Conservation (phyloP, 2,797 vertebrate genomes). For the Distichodus sexfasciatus region DNA sequence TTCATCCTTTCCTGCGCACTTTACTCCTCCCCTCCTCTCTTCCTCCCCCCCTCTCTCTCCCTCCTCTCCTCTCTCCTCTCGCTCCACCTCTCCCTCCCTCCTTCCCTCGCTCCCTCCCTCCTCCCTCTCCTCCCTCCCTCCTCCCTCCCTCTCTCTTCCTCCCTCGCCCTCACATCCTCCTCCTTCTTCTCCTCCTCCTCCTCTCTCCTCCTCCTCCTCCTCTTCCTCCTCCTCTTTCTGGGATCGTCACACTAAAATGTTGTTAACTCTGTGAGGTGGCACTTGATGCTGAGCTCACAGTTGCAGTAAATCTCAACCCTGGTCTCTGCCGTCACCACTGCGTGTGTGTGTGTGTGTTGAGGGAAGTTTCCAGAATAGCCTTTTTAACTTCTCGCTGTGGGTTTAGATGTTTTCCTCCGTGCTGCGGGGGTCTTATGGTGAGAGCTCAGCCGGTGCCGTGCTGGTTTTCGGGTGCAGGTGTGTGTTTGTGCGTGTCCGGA, state of each 20-base stretch:
- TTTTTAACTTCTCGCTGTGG: no score
- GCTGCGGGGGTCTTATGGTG: no score
- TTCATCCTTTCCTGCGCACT: conserved; percentile 52
- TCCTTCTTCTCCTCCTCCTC: conserved; percentile 43
- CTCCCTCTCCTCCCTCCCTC: no score
- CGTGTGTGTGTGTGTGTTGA: no score
- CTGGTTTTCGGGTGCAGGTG: conserved; percentile 41
- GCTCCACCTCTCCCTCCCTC: neutral
- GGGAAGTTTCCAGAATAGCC: no score
- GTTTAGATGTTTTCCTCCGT: no score
- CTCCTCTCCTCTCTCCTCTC: conserved; percentile 51
- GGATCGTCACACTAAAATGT: conserved; percentile 77
- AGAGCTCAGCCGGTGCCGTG: no score
- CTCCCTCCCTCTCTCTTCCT: conserved; percentile 53
- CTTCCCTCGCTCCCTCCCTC: conserved; percentile 19
- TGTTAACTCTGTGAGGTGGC: conserved; percentile 76
- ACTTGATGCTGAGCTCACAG: conserved; percentile 70
- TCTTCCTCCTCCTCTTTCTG: neutral
- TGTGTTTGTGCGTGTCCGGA: conserved; percentile 19
- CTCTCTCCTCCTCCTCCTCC: no score
- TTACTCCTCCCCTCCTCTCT: no score
- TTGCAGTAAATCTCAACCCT: conserved; percentile 64
- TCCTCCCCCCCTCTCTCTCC: conserved; percentile 50
- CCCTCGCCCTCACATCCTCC: no score
- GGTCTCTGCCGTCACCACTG: no score